Percentiles rank a stretch among this genome's conserved stretches.
Evolutionary conservation across 2,888 invertebrate genomes (phyloP).

Genomic region (Drosophila sordidapex): DNA sequence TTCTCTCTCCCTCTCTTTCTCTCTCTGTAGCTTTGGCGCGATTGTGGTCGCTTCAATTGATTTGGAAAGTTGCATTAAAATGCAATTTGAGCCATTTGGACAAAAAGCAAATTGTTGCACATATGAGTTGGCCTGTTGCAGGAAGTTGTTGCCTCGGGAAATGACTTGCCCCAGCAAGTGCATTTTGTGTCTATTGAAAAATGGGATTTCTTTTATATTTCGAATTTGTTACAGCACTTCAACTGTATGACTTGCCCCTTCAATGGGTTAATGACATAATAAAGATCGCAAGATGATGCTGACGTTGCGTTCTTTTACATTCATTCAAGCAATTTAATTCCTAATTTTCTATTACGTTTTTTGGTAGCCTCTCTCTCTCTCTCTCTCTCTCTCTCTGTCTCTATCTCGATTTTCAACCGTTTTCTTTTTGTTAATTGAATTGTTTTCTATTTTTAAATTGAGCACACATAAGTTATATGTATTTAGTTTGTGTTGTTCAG

Average conservation of each 20-base stretch:
- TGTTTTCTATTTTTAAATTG: not conserved
- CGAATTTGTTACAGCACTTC: constrained; percentile 24
- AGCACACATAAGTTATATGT: not conserved
- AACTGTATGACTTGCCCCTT: constrained; percentile 42
- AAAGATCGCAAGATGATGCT: constrained; percentile 17
- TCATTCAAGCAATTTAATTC: not conserved
- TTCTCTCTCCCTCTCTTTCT: constrained; percentile 8
- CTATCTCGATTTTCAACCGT: not conserved
- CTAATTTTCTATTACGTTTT: constrained; percentile 9
- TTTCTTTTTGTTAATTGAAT: constrained; percentile 2
- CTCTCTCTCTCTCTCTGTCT: no score
- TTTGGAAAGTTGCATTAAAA: constrained; percentile 80
- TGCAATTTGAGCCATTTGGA: constrained; percentile 64
- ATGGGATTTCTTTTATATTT: constrained; percentile 1
- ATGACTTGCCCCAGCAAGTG: constrained; percentile 53
- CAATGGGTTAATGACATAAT: constrained; percentile 42
- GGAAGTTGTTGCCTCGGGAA: constrained; percentile 49
- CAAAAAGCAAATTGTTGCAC: constrained; percentile 40
- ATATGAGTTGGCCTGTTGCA: constrained; percentile 33
- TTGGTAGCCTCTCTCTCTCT: not conserved
- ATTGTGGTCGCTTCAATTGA: constrained; percentile 57
- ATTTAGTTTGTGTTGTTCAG: not conserved
- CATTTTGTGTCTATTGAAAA: constrained; percentile 26
- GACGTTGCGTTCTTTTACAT: constrained; percentile 1
- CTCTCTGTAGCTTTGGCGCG: not conserved